A percentile compares a stretch with the other conserved stretches of the same genome.
phyloP scores from a whole-genome alignment of 2,888 invertebrate species.

The Pachymerium ferrugineum region DNA sequence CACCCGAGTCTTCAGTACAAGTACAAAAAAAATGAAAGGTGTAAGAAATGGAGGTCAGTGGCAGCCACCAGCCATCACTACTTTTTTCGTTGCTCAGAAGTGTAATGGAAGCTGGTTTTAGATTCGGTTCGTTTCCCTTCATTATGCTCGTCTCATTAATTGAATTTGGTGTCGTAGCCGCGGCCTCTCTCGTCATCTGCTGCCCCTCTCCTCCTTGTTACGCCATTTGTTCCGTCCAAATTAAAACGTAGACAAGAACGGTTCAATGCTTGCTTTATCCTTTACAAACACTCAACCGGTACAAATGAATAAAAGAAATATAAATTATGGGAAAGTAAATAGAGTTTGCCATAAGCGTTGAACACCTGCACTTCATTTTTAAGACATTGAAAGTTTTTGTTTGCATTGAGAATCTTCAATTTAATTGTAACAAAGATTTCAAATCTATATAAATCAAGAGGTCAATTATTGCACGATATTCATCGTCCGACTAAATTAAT shows the following conservation, averaged over 20 bases:
- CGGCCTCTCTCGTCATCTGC: neutral
- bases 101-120: neutral
- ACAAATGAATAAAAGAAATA: neutral
- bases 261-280: neutral
- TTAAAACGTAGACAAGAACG: neutral
- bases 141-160: neutral
- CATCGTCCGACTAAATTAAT: too few relatives aligned
- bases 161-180: neutral
- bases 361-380: too few relatives aligned
- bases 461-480: too few relatives aligned
- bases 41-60: neutral
- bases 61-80: too few relatives aligned
- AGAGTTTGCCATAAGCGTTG: neutral
- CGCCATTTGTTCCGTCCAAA: neutral
- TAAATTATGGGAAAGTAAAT: neutral
- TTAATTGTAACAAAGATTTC: too few relatives aligned
- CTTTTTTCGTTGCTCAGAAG: neutral
- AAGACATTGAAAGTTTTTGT: too few relatives aligned
- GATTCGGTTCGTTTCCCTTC: neutral
- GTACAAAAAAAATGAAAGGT: too few relatives aligned
- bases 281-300: neutral
- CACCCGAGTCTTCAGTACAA: too few relatives aligned
- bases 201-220: neutral
- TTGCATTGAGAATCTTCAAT: too few relatives aligned
- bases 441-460: too few relatives aligned